These are phyloP conservation scores for Cancer borealis DNA, from an alignment of 2,888 invertebrate species.

Conservation along the genomic window DNA sequence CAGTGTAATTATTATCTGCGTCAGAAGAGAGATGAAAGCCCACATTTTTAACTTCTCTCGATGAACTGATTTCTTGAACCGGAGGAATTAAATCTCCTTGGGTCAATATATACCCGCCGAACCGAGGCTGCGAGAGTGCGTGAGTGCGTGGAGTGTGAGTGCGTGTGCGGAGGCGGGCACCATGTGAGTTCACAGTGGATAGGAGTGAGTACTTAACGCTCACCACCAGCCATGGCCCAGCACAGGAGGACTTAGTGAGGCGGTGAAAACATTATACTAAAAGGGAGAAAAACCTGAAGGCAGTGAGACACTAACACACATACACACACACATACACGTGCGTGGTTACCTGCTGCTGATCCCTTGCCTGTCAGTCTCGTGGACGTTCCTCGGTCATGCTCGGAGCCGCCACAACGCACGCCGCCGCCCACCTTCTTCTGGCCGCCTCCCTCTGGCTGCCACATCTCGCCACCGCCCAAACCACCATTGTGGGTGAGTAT, in stretches of 20 bases:
- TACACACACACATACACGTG: neutral
- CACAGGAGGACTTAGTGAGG: neutral
- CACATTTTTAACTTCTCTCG: conserved; percentile 8
- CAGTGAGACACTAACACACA: neutral
- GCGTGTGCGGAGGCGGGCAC: neutral
- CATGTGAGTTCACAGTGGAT: neutral
- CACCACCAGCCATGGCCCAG: neutral
- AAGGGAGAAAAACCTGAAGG: neutral
- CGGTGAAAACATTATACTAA: neutral
- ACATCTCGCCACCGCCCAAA: neutral
- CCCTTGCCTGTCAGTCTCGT: neutral
- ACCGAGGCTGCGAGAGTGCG: neutral
- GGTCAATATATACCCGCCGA: neutral
- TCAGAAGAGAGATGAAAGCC: neutral
- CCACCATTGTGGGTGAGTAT: neutral
- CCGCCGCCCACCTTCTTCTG: neutral
- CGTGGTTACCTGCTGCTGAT: neutral
- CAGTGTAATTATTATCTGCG: neutral
- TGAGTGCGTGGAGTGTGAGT: neutral
- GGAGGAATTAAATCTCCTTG: conserved; percentile 24
- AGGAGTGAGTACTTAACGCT: neutral
- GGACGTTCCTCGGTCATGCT: conserved; percentile 16
- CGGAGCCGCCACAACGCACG: neutral
- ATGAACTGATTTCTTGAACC: conserved; percentile 29
- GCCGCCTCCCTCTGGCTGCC: conserved; percentile 1